Conservation (phyloP, 2,888 invertebrate species). For the Altica lythri region DNA sequence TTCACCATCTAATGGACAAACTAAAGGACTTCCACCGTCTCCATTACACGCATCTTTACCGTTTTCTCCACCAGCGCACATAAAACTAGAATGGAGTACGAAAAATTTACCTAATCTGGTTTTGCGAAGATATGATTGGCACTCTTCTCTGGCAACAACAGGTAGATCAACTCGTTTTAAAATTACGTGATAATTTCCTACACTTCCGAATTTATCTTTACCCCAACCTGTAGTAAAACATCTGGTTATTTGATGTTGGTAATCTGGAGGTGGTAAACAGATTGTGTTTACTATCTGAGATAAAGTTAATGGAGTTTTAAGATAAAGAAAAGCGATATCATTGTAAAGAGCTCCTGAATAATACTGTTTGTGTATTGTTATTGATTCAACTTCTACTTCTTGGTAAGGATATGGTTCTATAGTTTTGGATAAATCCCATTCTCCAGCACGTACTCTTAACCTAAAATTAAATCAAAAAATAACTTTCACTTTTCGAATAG, state of each 20-base stretch:
- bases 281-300: slow-evolving; percentile 41
- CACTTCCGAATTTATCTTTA: slow-evolving; percentile 49
- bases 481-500: background rate
- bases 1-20: slow-evolving; percentile 47
- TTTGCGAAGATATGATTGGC: slow-evolving; percentile 64
- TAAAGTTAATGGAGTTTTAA: slow-evolving; percentile 39
- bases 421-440: slow-evolving; percentile 80
- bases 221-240: slow-evolving; percentile 81
- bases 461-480: slow-evolving; percentile 1
- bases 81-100: slow-evolving; percentile 69
- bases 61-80: slow-evolving; percentile 78
- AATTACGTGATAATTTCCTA: slow-evolving; percentile 67
- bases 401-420: slow-evolving; percentile 64
- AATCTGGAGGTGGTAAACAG: slow-evolving; percentile 41
- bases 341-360: slow-evolving; percentile 41
- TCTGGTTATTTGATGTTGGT: slow-evolving; percentile 36
- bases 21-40: slow-evolving; percentile 44
- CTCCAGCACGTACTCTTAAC: slow-evolving; percentile 67
- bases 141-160: slow-evolving; percentile 67
- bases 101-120: slow-evolving; percentile 72
- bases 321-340: slow-evolving; percentile 46
- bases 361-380: slow-evolving; percentile 40
- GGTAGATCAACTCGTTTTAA: slow-evolving; percentile 74
- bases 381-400: slow-evolving; percentile 60
- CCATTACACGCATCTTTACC: slow-evolving; percentile 72